phyloP scores from a whole-genome alignment of 2,888 invertebrate species.

The Boloria selene region DNA sequence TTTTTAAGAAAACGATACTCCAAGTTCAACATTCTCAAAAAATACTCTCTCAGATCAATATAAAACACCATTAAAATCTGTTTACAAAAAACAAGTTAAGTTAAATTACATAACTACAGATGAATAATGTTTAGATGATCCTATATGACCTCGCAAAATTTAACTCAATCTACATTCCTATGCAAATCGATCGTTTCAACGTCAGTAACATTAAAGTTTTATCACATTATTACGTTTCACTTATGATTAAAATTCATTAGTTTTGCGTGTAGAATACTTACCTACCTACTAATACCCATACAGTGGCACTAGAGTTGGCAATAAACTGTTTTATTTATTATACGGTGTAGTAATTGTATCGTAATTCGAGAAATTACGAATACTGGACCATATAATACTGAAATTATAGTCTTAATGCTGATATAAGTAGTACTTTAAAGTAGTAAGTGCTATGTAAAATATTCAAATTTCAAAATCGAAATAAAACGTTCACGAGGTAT shows the following conservation, averaged over 20 bases:
- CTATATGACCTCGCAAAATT: constrained; percentile 28
- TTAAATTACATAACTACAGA: too few species aligned
- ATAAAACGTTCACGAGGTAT: too few species aligned
- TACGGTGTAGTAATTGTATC: neutral
- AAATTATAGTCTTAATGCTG: neutral
- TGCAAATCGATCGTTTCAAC: constrained; percentile 31
- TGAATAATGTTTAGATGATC: constrained; percentile 8
- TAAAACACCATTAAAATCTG: too few species aligned
- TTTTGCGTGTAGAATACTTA: neutral
- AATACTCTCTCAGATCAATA: too few species aligned
- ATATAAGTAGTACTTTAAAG: neutral
- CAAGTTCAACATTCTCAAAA: too few species aligned
- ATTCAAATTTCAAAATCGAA: neutral
- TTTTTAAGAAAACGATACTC: too few species aligned
- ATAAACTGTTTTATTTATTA: constrained; percentile 18
- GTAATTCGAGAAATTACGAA: constrained; percentile 1
- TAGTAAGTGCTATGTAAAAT: neutral
- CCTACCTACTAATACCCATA: too few species aligned
- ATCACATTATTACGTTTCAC: constrained; percentile 24
- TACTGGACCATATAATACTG: constrained; percentile 4
- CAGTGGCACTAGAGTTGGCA: constrained; percentile 3
- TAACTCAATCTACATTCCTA: constrained; percentile 32
- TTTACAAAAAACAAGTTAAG: too few species aligned
- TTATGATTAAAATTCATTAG: constrained; percentile 24
- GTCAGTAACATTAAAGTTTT: constrained; percentile 25